Percentiles rank a stretch among this genome's conserved stretches.
phyloP scores from a whole-genome alignment of 2,113 vertebrate genomes.

The Speoplatyrhinus poulsoni region DNA sequence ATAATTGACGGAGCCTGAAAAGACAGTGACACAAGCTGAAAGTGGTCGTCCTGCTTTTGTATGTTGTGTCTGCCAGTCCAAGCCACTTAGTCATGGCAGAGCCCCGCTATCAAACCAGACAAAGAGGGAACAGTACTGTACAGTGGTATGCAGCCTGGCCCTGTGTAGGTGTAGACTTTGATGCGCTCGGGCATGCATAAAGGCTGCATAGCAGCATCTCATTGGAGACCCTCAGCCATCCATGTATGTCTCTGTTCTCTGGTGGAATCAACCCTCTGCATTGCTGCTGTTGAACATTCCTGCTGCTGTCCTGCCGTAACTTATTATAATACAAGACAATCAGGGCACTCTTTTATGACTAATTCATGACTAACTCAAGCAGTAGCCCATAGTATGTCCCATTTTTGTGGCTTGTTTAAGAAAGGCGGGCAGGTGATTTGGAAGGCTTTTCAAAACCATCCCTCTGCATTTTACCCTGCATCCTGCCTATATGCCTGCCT shows the following conservation, averaged over 20 bases:
- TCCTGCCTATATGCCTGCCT: constrained; percentile 7
- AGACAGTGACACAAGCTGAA: constrained; percentile 31
- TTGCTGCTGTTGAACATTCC: neutral
- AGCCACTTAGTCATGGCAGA: constrained; percentile 32
- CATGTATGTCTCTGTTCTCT: constrained; percentile 34
- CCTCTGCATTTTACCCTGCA: constrained; percentile 11
- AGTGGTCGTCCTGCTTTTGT: constrained; percentile 28
- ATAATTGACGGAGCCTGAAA: constrained; percentile 6
- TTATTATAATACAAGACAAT: neutral
- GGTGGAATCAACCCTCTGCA: neutral
- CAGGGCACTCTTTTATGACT: neutral
- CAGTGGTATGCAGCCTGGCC: constrained; percentile 13
- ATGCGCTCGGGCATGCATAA: constrained; percentile 47
- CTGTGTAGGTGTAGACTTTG: constrained; percentile 22
- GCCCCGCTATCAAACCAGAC: constrained; percentile 19
- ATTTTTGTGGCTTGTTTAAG: constrained; percentile 21
- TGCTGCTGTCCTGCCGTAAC: neutral
- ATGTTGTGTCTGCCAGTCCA: constrained; percentile 29
- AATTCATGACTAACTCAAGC: constrained; percentile 4
- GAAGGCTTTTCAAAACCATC: constrained; percentile 31
- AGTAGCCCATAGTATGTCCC: neutral
- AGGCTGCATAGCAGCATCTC: constrained; percentile 33
- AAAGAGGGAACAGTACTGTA: neutral
- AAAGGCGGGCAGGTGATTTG: constrained; percentile 21
- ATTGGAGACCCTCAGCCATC: constrained; percentile 42